A percentile compares a stretch with the other conserved stretches of the same genome.
These are phyloP conservation scores for Abramis brama DNA, from an alignment of 2,113 vertebrate genomes.

Conservation along the genomic window DNA sequence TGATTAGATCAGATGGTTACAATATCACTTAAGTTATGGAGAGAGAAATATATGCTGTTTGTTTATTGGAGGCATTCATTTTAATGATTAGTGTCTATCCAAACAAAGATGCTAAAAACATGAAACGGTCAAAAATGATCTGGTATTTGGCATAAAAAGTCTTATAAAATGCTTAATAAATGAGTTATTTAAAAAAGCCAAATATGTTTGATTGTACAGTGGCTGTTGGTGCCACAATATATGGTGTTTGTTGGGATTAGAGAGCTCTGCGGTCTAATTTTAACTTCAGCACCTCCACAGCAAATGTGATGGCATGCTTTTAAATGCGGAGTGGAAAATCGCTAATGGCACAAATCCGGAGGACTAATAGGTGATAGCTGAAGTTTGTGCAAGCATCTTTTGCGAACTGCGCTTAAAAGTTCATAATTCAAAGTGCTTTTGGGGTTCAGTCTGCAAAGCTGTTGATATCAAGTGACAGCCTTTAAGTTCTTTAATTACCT, in stretches of 20 bases:
- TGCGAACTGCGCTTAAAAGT: slow-evolving; percentile 38
- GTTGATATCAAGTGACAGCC: slow-evolving; percentile 49
- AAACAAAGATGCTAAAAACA: background rate
- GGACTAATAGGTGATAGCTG: slow-evolving; percentile 48
- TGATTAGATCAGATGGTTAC: background rate
- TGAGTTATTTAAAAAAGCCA: slow-evolving; percentile 1
- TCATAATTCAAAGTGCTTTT: slow-evolving; percentile 49
- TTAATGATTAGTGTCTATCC: background rate
- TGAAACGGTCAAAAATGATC: background rate
- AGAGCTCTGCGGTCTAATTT: slow-evolving; percentile 52
- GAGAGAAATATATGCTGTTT: background rate
- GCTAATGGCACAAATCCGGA: slow-evolving; percentile 54
- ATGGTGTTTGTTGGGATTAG: slow-evolving; percentile 50
- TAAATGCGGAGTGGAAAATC: slow-evolving; percentile 54
- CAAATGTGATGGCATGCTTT: slow-evolving; percentile 33
- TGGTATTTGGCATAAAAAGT: background rate
- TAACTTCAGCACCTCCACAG: slow-evolving; percentile 42
- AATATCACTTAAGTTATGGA: background rate
- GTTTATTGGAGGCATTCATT: background rate
- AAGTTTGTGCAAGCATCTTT: slow-evolving; percentile 50
- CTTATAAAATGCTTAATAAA: background rate
- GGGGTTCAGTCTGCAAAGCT: slow-evolving; percentile 53
- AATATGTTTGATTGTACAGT: slow-evolving; percentile 1
- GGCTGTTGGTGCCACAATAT: slow-evolving; percentile 29
- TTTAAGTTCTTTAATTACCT: slow-evolving; percentile 43